Evolutionary conservation across 2,113 vertebrate species (phyloP).

Genomic region (Todiramphus saurophagus): DNA sequence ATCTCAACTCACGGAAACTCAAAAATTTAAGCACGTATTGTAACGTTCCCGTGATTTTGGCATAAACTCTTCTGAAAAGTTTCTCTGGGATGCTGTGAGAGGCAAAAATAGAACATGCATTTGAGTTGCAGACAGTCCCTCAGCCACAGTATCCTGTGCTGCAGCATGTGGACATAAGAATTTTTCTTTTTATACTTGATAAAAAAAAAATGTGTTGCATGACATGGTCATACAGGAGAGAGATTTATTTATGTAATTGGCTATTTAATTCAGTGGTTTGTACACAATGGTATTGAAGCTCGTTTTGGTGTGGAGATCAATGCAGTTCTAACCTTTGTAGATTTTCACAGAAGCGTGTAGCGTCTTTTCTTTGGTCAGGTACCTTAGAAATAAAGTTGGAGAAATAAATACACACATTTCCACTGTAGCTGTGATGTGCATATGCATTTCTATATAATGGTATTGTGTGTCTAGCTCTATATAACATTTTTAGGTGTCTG

Average conservation of each 20-base stretch:
- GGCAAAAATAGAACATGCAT: neutral
- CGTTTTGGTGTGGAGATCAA: neutral
- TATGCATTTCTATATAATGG: neutral
- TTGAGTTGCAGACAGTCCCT: neutral
- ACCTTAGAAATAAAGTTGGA: neutral
- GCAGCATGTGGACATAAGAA: neutral
- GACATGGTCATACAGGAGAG: neutral
- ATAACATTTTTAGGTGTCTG: conserved; percentile 16
- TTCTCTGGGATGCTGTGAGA: neutral
- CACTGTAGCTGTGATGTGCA: neutral
- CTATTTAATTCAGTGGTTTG: neutral
- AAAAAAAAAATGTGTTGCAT: neutral
- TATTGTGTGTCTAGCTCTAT: neutral
- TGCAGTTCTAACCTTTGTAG: neutral
- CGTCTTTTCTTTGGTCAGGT: neutral
- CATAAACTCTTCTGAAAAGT: neutral
- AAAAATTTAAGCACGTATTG: neutral
- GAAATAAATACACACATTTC: neutral
- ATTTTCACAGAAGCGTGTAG: neutral
- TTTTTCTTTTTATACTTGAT: neutral
- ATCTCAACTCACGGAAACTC: neutral
- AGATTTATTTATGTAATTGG: neutral
- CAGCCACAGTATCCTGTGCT: neutral
- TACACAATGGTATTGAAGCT: neutral
- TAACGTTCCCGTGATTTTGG: neutral